Base-by-base conservation (phyloP, 2,888 invertebrate species). In the Lycia hirtaria region DNA sequence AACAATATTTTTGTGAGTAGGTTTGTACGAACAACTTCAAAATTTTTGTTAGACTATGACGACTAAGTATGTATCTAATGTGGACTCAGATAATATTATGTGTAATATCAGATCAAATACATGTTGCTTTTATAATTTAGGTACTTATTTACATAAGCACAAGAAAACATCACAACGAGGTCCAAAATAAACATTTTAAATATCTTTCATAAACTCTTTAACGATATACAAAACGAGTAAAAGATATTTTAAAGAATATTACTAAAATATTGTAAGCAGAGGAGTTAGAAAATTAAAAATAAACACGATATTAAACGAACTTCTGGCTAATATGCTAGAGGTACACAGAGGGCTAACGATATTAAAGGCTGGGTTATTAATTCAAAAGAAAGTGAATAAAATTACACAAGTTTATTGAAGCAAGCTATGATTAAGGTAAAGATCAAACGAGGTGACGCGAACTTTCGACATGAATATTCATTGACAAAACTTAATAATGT, bases 271-370 rank as follows among this genome's bases (percentile, higher is more conserved):
- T n/a, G 30, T 38, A 51, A 32, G 30, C 35, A 43, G 15, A 32
- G 30, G 35, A 20, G 20, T 50, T 20, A 43, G 44, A 43, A 56
- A 56, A 56, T 56, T 48, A 37, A 49, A 49, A 49, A 49, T 49
- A 43, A 56, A 56, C 49, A 49, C 37, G 14, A 44, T 22, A 22
- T 50, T 40, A 47, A 38, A 38, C 17, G 12, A 35, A 37, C 12
- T 30, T 56, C 47, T 35, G 14, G 26, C 15, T 38, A 17, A 38
- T 50, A 44, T 37, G 1, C 6, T 20, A 22, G 19, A 48, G 9
- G 33, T 53, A 48, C 12, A 33, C 22, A 38, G 44, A 54, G 4
- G 9, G 41, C 17, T 41, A 41, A 32, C 20, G 20, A 33, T 47
- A 47, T 54, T 54, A 33, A 45, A 53, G 22, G 10, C 10, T 9